phyloP scores from a whole-genome alignment of 2,113 vertebrate genomes.

The Deroptyus accipitrinus region DNA sequence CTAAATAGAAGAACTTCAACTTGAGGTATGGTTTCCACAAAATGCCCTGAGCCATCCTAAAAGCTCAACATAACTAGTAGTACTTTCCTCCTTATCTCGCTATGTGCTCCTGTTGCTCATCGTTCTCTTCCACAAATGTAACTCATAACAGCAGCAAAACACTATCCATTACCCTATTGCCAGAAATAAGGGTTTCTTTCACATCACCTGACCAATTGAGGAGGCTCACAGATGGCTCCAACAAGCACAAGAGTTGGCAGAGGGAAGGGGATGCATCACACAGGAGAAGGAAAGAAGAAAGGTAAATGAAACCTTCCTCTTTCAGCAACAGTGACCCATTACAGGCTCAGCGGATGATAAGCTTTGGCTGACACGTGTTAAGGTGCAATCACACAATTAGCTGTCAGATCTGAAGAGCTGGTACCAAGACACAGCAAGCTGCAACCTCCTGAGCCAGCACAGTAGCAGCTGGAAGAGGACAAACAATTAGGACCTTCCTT shows the following conservation, averaged over 20 bases:
- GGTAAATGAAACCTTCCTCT: background rate
- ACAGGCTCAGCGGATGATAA: background rate
- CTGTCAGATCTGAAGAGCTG: background rate
- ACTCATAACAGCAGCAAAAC: background rate
- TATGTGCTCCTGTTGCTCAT: background rate
- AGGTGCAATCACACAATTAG: background rate
- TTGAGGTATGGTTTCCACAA: background rate
- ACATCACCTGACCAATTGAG: background rate
- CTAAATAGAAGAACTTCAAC: background rate
- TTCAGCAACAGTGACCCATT: background rate
- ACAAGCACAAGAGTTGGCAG: background rate
- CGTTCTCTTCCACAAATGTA: background rate
- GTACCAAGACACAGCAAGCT: background rate
- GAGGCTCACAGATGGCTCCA: background rate
- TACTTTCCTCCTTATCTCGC: background rate
- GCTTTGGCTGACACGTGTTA: background rate
- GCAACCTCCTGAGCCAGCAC: constrained; percentile 48
- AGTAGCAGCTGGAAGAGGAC: background rate
- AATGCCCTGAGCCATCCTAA: background rate
- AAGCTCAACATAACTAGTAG: background rate
- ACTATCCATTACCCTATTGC: fast-evolving
- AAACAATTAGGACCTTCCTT: background rate
- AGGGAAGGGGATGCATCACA: background rate
- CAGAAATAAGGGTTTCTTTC: background rate
- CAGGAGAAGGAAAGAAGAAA: background rate